phyloP scores from a whole-genome alignment of 2,888 invertebrate species.

The Salticus scenicus region DNA sequence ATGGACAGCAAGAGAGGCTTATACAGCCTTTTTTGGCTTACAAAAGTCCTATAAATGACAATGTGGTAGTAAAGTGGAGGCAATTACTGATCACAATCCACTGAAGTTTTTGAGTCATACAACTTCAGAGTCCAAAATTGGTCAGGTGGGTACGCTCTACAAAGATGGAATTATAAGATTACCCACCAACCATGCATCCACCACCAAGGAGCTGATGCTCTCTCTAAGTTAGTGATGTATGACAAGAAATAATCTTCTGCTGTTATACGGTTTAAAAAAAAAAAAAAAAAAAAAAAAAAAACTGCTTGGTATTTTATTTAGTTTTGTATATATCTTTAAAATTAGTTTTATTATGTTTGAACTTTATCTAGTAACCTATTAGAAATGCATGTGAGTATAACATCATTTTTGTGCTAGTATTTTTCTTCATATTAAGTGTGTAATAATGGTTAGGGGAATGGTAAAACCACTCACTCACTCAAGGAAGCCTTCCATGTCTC shows the following conservation, averaged over 20 bases:
- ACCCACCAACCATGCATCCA: background rate
- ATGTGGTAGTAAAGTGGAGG: background rate
- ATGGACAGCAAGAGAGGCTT: background rate
- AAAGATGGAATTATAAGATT: background rate
- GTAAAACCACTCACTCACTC: background rate
- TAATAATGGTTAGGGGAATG: background rate
- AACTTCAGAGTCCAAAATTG: background rate
- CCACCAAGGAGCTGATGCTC: background rate
- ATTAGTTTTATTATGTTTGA: too few relatives aligned
- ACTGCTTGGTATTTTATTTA: too few relatives aligned
- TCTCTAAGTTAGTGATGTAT: background rate
- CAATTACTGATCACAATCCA: background rate
- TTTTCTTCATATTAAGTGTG: background rate
- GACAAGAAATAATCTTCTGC: background rate
- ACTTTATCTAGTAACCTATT: too few relatives aligned
- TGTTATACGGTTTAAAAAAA: background rate
- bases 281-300: too few relatives aligned
- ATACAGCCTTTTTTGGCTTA: background rate
- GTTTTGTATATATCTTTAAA: too few relatives aligned
- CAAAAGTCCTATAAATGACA: background rate
- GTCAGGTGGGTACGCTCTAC: background rate
- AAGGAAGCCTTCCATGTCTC: too few relatives aligned
- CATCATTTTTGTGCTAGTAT: too few relatives aligned
- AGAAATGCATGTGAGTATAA: too few relatives aligned
- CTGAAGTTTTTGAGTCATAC: background rate